Base-by-base conservation (phyloP, 2,113 vertebrate genomes). In the Hippolais icterina region DNA sequence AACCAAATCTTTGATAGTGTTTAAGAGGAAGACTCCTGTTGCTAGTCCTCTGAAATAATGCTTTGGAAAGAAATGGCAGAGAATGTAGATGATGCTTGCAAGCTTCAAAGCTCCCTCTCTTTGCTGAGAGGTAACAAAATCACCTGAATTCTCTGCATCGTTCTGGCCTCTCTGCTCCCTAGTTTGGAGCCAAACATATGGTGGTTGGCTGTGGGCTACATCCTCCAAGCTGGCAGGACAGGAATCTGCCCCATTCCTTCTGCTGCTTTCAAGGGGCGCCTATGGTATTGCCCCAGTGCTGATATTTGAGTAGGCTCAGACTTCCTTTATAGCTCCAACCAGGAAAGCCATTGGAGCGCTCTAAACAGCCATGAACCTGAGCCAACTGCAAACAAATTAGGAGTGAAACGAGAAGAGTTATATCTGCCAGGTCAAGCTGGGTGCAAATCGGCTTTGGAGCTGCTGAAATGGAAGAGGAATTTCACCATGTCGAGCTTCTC, bases 401-500 rank as follows among this genome's bases (percentile, higher is more conserved):
- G 94, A 97, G 94, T 59, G 94, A 89, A 69, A 96, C 89, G 87
- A 93, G 96, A 98, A 95, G 90, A 96, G 78, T 95, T 94, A 89
- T 97, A 98, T 98, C 97, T 98, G 97, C 87, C 83, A 79, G 97
- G 97, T 97, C 96, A 97, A 91, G 83, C 96, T 96, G 95, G 95
- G 93, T 97, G 96, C 94, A 98, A 92, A 94, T 90, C 2, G 6
- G 78, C 72, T 95, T 75, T 71, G 64, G 87, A 72, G 92, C 96
- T 97, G 88, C 71, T 96, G 96, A 94, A 96, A 97, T 65, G 52
- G 63, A 92, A 91, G 94, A 95, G 72, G 90, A 97, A 97, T 97
- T 95, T 96, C 61, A 86, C 42, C 52, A 63, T 39, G 28, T 79
- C 29, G 29, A 96, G 96, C 87, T 96, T 91, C 83, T 85, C 87